Conservation (phyloP, 2,797 vertebrate species). For the Hydrolagus colliei region DNA sequence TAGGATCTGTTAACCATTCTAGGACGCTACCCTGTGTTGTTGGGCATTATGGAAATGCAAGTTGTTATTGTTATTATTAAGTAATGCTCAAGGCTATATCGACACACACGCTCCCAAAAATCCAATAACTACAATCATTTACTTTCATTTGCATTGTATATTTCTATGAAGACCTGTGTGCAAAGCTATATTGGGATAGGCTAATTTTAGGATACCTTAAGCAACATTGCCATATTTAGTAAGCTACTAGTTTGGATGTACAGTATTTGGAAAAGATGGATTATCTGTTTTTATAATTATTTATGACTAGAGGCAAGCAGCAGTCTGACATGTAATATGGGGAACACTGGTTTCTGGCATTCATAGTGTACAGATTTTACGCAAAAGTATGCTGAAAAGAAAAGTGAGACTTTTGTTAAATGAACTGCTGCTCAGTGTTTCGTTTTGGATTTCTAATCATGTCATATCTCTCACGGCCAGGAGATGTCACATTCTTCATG, state of each 20-base stretch:
- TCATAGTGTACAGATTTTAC: neutral
- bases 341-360: neutral
- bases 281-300: neutral
- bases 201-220: too few relatives aligned
- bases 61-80: too few relatives aligned
- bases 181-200: too few relatives aligned
- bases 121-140: too few relatives aligned
- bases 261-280: neutral
- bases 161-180: too few relatives aligned
- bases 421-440: neutral
- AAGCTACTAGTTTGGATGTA: too few relatives aligned
- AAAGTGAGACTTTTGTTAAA: neutral
- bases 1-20: neutral
- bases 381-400: neutral
- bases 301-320: neutral
- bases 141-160: too few relatives aligned
- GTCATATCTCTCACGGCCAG: conserved; percentile 7
- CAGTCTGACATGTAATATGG: neutral
- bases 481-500: conserved; percentile 18
- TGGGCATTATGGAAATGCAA: too few relatives aligned
- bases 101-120: too few relatives aligned
- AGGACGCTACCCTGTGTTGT: too few relatives aligned
- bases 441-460: neutral
- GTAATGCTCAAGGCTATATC: too few relatives aligned
- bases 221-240: too few relatives aligned